A percentile compares a stretch with the other conserved stretches of the same genome.
Conservation (phyloP, 2,113 vertebrate species). For the Oryzias javanicus region DNA sequence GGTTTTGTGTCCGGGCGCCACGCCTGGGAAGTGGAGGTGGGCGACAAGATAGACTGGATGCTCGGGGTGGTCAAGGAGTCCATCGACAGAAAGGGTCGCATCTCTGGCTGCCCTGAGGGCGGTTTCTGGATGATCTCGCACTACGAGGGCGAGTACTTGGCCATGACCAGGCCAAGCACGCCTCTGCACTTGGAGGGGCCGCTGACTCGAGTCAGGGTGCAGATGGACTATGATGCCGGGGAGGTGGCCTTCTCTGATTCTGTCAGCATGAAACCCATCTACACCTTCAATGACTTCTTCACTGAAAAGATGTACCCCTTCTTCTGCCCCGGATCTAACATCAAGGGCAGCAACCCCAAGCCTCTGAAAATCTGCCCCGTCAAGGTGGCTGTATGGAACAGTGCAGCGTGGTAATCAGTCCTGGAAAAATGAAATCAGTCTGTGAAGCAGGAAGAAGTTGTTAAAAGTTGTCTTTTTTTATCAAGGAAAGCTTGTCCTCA, state of each 20-base stretch:
- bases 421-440: conserved; percentile 4
- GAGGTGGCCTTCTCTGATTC: conserved; percentile 76
- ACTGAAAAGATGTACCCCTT: conserved; percentile 78
- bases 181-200: conserved; percentile 38
- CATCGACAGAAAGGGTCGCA: conserved; percentile 75
- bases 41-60: conserved; percentile 77
- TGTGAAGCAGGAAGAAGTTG: neutral
- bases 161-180: conserved; percentile 76
- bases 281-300: conserved; percentile 73
- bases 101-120: conserved; percentile 74
- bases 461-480: conserved; percentile 16
- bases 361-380: conserved; percentile 76
- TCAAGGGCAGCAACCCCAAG: conserved; percentile 75
- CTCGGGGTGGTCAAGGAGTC: conserved; percentile 76
- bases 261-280: conserved; percentile 65
- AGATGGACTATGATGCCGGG: conserved; percentile 74
- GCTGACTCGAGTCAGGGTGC: conserved; percentile 70
- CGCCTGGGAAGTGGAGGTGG: conserved; percentile 80
- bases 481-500: conserved; percentile 45
- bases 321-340: conserved; percentile 80
- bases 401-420: conserved; percentile 69
- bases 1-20: conserved; percentile 75
- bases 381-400: conserved; percentile 80
- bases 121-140: conserved; percentile 80
- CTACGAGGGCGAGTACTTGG: conserved; percentile 71